Conservation (phyloP, 2,888 invertebrate genomes). For the Trachelus iudaicus region DNA sequence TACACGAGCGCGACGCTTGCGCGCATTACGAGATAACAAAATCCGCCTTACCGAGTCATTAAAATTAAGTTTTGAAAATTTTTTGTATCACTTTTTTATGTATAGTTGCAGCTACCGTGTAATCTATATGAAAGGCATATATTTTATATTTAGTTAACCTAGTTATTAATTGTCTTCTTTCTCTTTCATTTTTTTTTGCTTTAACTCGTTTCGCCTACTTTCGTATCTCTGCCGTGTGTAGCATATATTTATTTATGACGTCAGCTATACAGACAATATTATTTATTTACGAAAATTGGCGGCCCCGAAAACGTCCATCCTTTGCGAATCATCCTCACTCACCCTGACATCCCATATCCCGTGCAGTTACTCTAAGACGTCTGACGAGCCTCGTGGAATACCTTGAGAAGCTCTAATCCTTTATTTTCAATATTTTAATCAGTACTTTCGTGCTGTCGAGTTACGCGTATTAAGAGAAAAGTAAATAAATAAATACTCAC, state of each 20-base stretch:
- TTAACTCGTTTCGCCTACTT: constrained; percentile 11
- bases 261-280: constrained; percentile 14
- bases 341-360: not conserved
- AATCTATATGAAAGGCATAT: constrained; percentile 29
- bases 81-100: constrained; percentile 33
- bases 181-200: constrained; percentile 14
- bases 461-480: constrained; percentile 17
- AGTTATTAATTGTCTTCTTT: constrained; percentile 28
- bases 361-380: not conserved
- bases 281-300: constrained; percentile 28
- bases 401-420: not conserved
- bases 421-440: constrained; percentile 17
- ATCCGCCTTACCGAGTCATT: constrained; percentile 18
- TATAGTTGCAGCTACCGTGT: constrained; percentile 31
- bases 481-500: constrained; percentile 21
- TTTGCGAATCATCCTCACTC: not conserved
- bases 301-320: not conserved
- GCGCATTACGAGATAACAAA: not conserved
- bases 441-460: constrained; percentile 15
- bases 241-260: constrained; percentile 31
- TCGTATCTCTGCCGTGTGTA: constrained; percentile 25
- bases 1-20: not conserved
- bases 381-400: not conserved
- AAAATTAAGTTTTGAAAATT: constrained; percentile 24
- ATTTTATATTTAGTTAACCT: constrained; percentile 30